phyloP scores from a whole-genome alignment of 2,797 vertebrate genomes.

The Gila robusta region DNA sequence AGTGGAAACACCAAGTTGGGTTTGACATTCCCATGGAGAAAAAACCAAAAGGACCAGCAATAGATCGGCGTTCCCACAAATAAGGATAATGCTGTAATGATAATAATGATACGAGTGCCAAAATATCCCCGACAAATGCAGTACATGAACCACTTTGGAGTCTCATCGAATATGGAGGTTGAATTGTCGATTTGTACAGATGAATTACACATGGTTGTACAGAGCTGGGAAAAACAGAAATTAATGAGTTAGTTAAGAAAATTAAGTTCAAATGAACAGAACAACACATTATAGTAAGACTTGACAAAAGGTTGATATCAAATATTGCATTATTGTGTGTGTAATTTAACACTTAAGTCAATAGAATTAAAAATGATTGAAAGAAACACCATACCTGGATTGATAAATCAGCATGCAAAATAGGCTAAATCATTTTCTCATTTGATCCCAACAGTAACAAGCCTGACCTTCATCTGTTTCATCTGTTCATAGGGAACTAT shows the following conservation, averaged over 20 bases:
- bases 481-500: neutral
- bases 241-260: neutral
- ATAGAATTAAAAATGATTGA: neutral
- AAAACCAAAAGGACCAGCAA: conserved; percentile 16
- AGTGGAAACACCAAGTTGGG: conserved; percentile 38
- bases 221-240: neutral
- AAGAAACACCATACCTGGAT: conserved; percentile 7
- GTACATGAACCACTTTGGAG: neutral
- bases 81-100: neutral
- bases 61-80: conserved; percentile 27
- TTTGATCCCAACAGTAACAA: neutral
- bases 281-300: neutral
- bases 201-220: conserved; percentile 7
- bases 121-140: neutral
- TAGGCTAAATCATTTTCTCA: neutral
- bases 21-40: conserved; percentile 19
- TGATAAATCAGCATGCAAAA: neutral
- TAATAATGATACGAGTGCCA: neutral
- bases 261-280: neutral
- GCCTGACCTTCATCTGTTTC: neutral
- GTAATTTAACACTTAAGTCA: neutral
- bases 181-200: neutral
- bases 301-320: neutral
- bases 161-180: neutral
- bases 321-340: neutral